These are phyloP conservation scores for Pseudoatta argentina DNA, from an alignment of 1,140 invertebrate genomes.

Conservation along the genomic window DNA sequence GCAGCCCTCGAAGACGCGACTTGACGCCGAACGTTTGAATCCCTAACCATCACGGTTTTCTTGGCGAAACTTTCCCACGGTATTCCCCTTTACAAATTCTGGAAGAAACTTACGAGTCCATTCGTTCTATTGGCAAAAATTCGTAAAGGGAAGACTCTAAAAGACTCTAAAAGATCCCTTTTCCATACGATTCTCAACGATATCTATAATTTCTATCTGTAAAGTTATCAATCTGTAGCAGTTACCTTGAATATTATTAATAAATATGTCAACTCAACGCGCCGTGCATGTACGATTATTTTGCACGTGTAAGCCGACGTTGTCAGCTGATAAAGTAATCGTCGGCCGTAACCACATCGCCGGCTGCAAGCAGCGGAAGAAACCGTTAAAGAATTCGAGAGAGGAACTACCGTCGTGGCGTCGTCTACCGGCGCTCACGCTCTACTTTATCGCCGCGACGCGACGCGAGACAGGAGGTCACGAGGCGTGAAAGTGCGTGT, in stretches of 20 bases:
- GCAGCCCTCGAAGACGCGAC: conserved; percentile 68
- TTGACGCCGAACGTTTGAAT: conserved; percentile 78
- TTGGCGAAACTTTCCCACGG: conserved; percentile 80
- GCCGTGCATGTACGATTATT: not conserved
- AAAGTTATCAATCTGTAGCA: not conserved
- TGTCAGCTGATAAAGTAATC: conserved; percentile 60
- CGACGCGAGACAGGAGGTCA: conserved; percentile 64
- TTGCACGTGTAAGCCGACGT: not conserved
- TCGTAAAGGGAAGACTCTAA: not conserved
- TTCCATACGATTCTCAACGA: not conserved
- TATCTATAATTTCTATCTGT: not conserved
- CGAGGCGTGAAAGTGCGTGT: conserved; percentile 80
- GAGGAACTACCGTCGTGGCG: conserved; percentile 61
- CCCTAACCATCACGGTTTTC: conserved; percentile 71
- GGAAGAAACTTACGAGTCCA: conserved; percentile 37
- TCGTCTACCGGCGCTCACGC: conserved; percentile 58
- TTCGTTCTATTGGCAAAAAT: conserved; percentile 63
- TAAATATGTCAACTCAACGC: not conserved
- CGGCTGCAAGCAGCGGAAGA: conserved; percentile 54
- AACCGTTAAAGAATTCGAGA: conserved; percentile 73
- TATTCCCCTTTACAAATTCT: conserved; percentile 49
- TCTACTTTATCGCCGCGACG: conserved; percentile 73
- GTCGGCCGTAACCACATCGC: conserved; percentile 49
- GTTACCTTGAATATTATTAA: not conserved
- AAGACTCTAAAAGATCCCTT: not conserved